These are phyloP conservation scores for Mergus octosetaceus DNA, from an alignment of 2,797 vertebrate genomes.

Conservation along the genomic window DNA sequence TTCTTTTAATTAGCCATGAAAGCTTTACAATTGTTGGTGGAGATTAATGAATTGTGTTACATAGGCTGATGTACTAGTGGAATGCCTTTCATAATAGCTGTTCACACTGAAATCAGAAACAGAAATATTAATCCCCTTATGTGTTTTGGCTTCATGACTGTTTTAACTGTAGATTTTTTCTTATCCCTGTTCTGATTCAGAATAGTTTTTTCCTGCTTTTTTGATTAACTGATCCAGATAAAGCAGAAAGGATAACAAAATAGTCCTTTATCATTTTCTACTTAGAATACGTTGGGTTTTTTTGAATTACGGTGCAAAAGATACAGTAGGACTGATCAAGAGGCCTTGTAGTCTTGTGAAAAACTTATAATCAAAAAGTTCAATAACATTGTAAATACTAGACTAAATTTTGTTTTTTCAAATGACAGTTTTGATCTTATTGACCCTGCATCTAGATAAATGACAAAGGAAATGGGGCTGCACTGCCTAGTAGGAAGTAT, in stretches of 20 bases:
- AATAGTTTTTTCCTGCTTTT: background rate
- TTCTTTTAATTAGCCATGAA: background rate
- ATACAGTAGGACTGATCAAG: background rate
- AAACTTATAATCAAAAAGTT: background rate
- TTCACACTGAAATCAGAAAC: background rate
- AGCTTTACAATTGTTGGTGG: background rate
- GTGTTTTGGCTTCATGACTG: background rate
- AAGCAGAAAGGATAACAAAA: background rate
- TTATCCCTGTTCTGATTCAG: background rate
- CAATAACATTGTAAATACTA: background rate
- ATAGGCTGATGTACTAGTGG: background rate
- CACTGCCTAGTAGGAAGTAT: background rate
- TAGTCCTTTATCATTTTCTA: background rate
- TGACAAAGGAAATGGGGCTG: background rate
- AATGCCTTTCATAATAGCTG: background rate
- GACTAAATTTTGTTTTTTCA: background rate
- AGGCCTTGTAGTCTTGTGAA: background rate
- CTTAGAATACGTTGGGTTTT: background rate
- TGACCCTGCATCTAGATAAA: background rate
- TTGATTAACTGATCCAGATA: background rate
- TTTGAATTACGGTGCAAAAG: background rate
- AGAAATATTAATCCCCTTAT: background rate
- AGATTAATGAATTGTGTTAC: background rate
- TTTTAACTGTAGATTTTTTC: background rate
- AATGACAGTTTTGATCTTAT: background rate